Conservation (phyloP, 2,113 vertebrate genomes). For the Vulpes ferrilata region DNA sequence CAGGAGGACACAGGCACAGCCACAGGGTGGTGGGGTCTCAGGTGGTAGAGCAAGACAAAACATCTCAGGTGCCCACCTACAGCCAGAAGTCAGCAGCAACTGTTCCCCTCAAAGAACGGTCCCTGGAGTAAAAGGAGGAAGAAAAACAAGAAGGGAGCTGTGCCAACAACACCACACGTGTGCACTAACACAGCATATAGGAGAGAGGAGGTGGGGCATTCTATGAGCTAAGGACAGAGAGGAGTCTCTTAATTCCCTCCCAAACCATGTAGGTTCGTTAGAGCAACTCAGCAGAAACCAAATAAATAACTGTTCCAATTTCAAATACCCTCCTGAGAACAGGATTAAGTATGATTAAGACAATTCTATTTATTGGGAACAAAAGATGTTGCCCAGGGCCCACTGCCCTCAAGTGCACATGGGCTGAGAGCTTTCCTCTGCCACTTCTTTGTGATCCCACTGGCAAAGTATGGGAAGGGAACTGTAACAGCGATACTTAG, state of each 20-base stretch:
- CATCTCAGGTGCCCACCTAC: not conserved
- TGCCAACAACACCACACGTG: fast-evolving
- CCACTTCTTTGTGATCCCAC: not conserved
- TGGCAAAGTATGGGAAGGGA: not conserved
- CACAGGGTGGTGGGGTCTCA: fast-evolving
- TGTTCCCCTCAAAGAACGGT: not conserved
- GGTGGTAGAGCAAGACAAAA: not conserved
- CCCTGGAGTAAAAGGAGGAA: not conserved
- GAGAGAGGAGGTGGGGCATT: not conserved
- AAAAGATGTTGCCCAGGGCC: not conserved
- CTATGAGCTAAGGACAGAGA: not conserved
- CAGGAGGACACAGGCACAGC: not conserved
- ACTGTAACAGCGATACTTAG: not conserved
- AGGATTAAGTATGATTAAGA: slow-evolving; percentile 59
- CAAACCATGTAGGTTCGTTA: not conserved
- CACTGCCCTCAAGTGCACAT: not conserved
- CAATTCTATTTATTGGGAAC: not conserved
- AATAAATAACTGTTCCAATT: slow-evolving; percentile 43
- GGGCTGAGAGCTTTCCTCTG: not conserved
- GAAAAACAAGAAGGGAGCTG: not conserved
- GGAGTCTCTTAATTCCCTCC: not conserved
- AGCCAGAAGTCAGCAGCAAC: not conserved
- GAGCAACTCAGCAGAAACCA: slow-evolving; percentile 53
- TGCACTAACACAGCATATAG: not conserved
- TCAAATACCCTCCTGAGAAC: slow-evolving; percentile 3